phyloP scores from a whole-genome alignment of 2,888 invertebrate genomes.

The Theretra japonica region DNA sequence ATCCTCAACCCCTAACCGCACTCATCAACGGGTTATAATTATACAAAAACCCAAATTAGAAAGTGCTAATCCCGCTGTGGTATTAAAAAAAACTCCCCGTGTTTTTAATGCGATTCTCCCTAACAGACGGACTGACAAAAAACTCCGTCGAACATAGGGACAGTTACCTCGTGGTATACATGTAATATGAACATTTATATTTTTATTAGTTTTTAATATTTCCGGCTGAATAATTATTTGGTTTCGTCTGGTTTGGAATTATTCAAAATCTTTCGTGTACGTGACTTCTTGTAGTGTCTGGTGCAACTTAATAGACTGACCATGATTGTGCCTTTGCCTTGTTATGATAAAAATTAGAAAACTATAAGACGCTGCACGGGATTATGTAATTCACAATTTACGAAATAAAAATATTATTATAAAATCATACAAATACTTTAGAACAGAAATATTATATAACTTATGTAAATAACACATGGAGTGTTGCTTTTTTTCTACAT shows the following conservation, averaged over 20 bases:
- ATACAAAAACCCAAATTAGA: conserved; percentile 54
- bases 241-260: conserved; percentile 4
- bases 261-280: background rate
- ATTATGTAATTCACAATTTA: too few species aligned
- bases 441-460: too few species aligned
- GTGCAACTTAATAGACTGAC: too few species aligned
- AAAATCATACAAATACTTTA: too few species aligned
- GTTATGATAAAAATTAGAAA: too few species aligned
- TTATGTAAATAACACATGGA: too few species aligned
- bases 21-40: conserved; percentile 52
- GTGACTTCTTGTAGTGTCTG: background rate
- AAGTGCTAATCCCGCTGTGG: conserved; percentile 63
- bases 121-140: background rate
- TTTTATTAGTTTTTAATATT: conserved; percentile 23
- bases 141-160: background rate
- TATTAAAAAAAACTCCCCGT: conserved; percentile 43
- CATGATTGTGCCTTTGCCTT: too few species aligned
- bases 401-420: too few species aligned
- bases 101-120: conserved; percentile 14
- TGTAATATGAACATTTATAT: conserved; percentile 18
- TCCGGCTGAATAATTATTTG: background rate
- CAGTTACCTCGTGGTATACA: background rate
- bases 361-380: too few species aligned
- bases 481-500: too few species aligned
- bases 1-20: conserved; percentile 39